phyloP scores from a whole-genome alignment of 2,797 vertebrate genomes.

The Megalops cyprinoides region DNA sequence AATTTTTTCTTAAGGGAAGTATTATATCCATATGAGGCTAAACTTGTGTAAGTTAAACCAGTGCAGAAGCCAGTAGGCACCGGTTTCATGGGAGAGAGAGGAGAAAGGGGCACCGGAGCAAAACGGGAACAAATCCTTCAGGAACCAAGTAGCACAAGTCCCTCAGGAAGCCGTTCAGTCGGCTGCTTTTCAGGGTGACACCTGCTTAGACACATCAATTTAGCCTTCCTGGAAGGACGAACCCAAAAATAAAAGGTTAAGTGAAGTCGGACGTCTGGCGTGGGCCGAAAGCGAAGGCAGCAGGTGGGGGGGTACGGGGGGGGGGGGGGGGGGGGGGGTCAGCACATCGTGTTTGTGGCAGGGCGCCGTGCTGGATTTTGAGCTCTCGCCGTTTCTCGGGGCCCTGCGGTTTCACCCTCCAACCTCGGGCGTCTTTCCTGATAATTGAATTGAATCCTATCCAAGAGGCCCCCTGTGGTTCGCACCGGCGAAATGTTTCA shows the following conservation, averaged over 20 bases:
- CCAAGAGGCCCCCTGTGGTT: slow-evolving; percentile 2
- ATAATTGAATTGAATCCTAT: slow-evolving; percentile 26
- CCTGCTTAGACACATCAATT: background rate
- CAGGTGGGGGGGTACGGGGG: too few relatives aligned
- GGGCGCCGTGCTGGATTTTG: background rate
- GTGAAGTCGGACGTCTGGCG: too few relatives aligned
- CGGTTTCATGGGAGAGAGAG: background rate
- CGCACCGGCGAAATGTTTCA: background rate
- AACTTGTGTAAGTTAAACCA: background rate
- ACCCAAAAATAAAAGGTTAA: background rate
- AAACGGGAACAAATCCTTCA: background rate
- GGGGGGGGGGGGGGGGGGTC: too few relatives aligned
- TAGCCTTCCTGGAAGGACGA: background rate
- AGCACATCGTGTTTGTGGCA: too few relatives aligned
- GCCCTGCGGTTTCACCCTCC: background rate
- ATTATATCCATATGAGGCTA: too few relatives aligned
- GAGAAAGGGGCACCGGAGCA: background rate
- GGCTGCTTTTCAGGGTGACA: background rate
- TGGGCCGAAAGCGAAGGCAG: too few relatives aligned
- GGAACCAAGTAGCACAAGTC: background rate
- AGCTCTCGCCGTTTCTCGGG: background rate
- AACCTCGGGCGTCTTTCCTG: background rate
- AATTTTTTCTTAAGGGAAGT: too few relatives aligned
- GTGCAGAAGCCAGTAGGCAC: background rate
- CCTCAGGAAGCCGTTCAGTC: background rate